A percentile compares a stretch with the other conserved stretches of the same genome.
Evolutionary conservation across 2,113 vertebrate genomes (phyloP).

Genomic region (Charadrius vociferus): DNA sequence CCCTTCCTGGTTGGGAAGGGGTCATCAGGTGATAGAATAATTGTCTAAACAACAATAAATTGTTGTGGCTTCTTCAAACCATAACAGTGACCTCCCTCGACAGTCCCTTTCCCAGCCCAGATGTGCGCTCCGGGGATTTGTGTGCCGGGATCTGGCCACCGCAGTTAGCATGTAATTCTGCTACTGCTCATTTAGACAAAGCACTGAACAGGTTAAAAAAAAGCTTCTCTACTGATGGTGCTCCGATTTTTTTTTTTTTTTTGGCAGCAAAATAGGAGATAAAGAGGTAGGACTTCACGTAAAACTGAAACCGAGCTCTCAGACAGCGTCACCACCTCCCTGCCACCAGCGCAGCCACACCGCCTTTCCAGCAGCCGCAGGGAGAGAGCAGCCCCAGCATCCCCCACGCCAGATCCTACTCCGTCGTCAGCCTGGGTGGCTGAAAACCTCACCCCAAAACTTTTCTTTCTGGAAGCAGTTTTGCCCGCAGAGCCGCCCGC

Average conservation of each 20-base stretch:
- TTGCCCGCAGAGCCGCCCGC: neutral
- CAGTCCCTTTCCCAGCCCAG: neutral
- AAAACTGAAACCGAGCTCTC: neutral
- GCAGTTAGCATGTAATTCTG: neutral
- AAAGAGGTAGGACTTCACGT: neutral
- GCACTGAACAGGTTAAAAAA: neutral
- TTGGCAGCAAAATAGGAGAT: neutral
- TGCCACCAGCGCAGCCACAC: neutral
- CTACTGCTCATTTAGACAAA: neutral
- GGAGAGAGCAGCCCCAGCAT: neutral
- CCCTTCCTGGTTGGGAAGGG: too few relatives aligned
- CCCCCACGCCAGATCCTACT: neutral
- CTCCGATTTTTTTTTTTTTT: neutral
- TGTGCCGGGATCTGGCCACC: neutral
- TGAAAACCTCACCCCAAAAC: neutral
- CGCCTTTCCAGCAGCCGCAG: neutral
- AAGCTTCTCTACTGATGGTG: neutral
- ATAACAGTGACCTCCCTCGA: neutral
- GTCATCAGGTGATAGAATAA: too few relatives aligned
- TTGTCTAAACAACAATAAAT: too few relatives aligned
- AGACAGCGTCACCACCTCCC: neutral
- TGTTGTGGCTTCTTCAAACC: too few relatives aligned
- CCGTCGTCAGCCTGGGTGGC: neutral
- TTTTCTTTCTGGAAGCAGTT: neutral
- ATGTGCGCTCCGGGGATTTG: fast-evolving